phyloP scores from a whole-genome alignment of 53 echinoderm and acorn worm species.

The Apostichopus leukothele region DNA sequence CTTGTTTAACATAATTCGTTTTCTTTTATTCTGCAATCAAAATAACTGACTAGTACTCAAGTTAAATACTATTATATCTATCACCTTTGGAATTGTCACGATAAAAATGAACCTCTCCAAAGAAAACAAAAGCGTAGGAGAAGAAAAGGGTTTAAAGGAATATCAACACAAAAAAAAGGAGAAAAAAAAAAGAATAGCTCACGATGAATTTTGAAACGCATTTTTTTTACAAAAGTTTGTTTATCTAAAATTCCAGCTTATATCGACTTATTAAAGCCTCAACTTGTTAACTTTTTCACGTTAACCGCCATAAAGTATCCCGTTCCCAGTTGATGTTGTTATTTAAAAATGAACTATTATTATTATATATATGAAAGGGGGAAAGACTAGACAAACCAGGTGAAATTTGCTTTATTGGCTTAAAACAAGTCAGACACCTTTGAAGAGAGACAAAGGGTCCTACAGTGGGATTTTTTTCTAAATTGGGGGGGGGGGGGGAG shows the following conservation, averaged over 20 bases:
- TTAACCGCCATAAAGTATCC: not conserved
- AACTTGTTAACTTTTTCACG: constrained; percentile 18
- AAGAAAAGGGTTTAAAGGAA: not conserved
- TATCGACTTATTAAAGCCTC: not conserved
- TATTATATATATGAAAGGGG: no score
- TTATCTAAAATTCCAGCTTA: constrained; percentile 32
- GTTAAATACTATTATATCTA: not conserved
- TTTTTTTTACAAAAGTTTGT: not conserved
- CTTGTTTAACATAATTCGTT: constrained; percentile 33
- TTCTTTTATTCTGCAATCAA: constrained; percentile 37
- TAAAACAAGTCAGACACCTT: no score
- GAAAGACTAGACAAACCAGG: not conserved
- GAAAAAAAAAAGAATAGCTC: not conserved
- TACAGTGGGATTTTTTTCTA: not conserved
- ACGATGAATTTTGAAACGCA: constrained; percentile 2
- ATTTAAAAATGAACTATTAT: not conserved
- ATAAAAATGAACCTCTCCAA: not conserved
- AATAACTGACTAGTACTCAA: constrained; percentile 12
- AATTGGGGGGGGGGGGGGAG: not conserved
- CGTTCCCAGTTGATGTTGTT: not conserved
- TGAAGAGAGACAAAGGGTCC: not conserved
- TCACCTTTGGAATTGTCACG: not conserved
- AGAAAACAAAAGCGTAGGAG: not conserved
- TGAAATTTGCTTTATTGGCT: not conserved
- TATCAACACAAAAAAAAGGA: not conserved